phyloP scores from a whole-genome alignment of 2,888 invertebrate species.

The Coelopa pilipes region DNA sequence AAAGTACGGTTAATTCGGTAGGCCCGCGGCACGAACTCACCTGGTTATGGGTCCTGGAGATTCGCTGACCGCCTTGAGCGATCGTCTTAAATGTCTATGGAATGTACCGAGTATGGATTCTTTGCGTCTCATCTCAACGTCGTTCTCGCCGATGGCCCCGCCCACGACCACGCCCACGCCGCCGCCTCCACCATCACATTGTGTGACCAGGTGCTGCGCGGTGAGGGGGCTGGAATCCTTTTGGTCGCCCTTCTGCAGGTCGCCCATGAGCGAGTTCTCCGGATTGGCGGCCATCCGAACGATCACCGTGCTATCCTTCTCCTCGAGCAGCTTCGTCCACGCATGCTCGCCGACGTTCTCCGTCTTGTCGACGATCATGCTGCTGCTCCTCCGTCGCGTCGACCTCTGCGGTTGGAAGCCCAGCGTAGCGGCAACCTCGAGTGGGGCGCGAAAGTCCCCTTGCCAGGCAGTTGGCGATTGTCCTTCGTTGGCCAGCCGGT shows the following conservation, averaged over 20 bases:
- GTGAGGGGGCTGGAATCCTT: constrained; percentile 57
- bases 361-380: constrained; percentile 64
- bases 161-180: constrained; percentile 41
- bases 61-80: constrained; percentile 66
- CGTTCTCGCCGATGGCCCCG: constrained; percentile 47
- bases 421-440: too few species aligned
- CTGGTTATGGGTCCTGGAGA: constrained; percentile 66
- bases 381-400: neutral
- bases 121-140: constrained; percentile 57
- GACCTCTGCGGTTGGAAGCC: too few species aligned
- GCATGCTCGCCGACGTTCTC: constrained; percentile 62
- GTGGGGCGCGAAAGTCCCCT: too few species aligned
- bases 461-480: too few species aligned
- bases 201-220: constrained; percentile 48
- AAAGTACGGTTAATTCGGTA: neutral
- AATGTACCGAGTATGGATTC: constrained; percentile 65
- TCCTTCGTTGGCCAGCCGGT: neutral
- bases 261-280: constrained; percentile 43
- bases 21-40: constrained; percentile 53
- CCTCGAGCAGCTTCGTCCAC: constrained; percentile 65
- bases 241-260: constrained; percentile 46
- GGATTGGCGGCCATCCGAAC: constrained; percentile 55
- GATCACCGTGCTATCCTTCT: constrained; percentile 56
- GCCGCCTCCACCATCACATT: constrained; percentile 26
- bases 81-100: constrained; percentile 65